Conservation (phyloP, 1,140 invertebrate genomes). For the Drosophila pandora region DNA sequence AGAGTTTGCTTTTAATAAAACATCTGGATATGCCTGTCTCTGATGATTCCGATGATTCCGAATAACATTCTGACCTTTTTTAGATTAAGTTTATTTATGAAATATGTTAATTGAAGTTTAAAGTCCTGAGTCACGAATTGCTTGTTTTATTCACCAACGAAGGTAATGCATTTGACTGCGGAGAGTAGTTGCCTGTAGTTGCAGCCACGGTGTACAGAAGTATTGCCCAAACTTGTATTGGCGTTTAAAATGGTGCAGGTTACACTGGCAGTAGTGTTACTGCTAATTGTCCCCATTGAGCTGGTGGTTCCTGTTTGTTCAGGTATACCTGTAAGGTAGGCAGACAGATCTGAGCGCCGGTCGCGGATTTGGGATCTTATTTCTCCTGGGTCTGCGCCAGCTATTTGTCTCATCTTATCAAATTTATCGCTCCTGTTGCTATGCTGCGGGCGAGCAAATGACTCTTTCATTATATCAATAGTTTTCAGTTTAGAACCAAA, state of each 20-base stretch:
- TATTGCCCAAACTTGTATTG: background rate
- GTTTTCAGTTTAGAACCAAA: background rate
- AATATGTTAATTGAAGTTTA: no score
- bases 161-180: background rate
- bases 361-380: background rate
- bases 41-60: no score
- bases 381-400: background rate
- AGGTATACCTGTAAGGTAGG: background rate
- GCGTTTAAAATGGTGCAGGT: background rate
- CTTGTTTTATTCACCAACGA: background rate
- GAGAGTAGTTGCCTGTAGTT: background rate
- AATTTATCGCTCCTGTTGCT: background rate
- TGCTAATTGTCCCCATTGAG: background rate
- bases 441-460: constrained; percentile 1
- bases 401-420: background rate
- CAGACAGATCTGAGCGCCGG: background rate
- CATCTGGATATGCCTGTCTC: no score
- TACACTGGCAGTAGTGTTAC: background rate
- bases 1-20: no score
- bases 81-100: background rate
- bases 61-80: no score
- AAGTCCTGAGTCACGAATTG: background rate
- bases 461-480: constrained; percentile 6
- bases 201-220: background rate
- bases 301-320: background rate